Evolutionary conservation across 2,888 invertebrate species (phyloP).

Genomic region (Caenorhabditis uteleia): DNA sequence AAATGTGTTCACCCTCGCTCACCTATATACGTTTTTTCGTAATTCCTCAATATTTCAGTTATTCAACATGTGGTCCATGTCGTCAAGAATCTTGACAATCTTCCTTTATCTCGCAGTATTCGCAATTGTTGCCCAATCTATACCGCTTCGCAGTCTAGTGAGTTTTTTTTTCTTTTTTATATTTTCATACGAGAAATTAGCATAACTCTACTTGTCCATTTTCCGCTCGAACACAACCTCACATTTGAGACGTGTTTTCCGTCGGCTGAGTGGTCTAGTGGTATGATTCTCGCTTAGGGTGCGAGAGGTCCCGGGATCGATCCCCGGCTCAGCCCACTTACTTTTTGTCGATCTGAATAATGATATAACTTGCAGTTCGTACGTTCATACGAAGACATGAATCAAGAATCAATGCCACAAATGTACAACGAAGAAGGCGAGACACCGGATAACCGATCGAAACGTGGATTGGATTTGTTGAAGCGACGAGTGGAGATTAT

Average conservation of each 20-base stretch:
- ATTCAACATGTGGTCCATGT: too few relatives aligned
- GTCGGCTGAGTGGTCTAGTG: conserved; percentile 70
- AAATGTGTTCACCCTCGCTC: too few relatives aligned
- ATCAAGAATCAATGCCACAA: conserved; percentile 17
- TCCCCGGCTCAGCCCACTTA: conserved; percentile 62
- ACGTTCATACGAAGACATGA: conserved; percentile 32
- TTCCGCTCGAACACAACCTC: too few relatives aligned
- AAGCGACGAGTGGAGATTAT: conserved; percentile 36
- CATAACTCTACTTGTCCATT: too few relatives aligned
- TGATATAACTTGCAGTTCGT: conserved; percentile 34
- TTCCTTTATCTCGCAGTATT: conserved; percentile 14
- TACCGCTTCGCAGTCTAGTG: conserved; percentile 28
- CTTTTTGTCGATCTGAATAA: too few relatives aligned
- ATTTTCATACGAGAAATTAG: too few relatives aligned
- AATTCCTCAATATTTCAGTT: too few relatives aligned
- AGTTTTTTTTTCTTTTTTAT: too few relatives aligned
- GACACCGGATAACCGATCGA: conserved; percentile 13
- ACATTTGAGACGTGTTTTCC: too few relatives aligned
- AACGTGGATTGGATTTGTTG: conserved; percentile 34
- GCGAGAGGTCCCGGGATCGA: conserved; percentile 70
- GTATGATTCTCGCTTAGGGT: conserved; percentile 71
- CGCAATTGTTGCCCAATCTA: conserved; percentile 11
- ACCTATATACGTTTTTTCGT: too few relatives aligned
- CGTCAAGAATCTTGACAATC: conserved; percentile 9
- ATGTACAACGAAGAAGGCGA: not conserved